Evolutionary conservation across 2,888 invertebrate species (phyloP).

Genomic region (Drosophila bunnanda): DNA sequence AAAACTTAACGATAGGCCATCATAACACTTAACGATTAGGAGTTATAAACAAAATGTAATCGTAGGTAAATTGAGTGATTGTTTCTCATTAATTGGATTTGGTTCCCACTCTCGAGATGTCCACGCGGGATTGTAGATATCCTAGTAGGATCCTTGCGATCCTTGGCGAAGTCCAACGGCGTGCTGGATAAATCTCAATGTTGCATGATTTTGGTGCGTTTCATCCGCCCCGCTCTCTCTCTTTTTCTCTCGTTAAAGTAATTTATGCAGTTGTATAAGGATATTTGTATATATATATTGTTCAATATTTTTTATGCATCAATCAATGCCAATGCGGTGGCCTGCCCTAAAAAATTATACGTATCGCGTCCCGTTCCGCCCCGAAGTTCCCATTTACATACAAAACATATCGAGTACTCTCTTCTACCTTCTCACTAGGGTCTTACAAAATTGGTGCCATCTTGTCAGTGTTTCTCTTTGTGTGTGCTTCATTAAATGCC

Average conservation of each 20-base stretch:
- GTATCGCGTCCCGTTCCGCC: constrained; percentile 43
- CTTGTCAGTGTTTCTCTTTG: constrained; percentile 36
- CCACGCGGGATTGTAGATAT: constrained; percentile 1
- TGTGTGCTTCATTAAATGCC: constrained; percentile 35
- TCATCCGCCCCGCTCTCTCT: constrained; percentile 9
- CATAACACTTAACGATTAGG: constrained; percentile 73
- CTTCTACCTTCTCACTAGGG: constrained; percentile 40
- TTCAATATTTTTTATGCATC: constrained; percentile 48
- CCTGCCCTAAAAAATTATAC: constrained; percentile 52
- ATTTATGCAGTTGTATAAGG: constrained; percentile 64
- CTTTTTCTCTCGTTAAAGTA: constrained; percentile 56
- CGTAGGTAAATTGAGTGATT: constrained; percentile 80
- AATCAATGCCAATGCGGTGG: constrained; percentile 38
- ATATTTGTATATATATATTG: constrained; percentile 62
- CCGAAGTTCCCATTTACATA: constrained; percentile 65
- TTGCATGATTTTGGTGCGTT: constrained; percentile 72
- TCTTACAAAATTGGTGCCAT: constrained; percentile 54
- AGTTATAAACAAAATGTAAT: constrained; percentile 62
- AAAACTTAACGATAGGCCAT: constrained; percentile 79
- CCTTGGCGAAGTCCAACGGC: constrained; percentile 45
- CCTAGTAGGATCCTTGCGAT: constrained; percentile 15
- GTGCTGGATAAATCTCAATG: constrained; percentile 79
- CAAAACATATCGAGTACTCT: constrained; percentile 49
- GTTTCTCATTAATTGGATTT: constrained; percentile 72
- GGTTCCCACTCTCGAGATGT: constrained; percentile 51